A percentile compares a stretch with the other conserved stretches of the same genome.
These are phyloP conservation scores for Vandiemenella viatica DNA, from an alignment of 2,888 invertebrate species.

Conservation along the genomic window DNA sequence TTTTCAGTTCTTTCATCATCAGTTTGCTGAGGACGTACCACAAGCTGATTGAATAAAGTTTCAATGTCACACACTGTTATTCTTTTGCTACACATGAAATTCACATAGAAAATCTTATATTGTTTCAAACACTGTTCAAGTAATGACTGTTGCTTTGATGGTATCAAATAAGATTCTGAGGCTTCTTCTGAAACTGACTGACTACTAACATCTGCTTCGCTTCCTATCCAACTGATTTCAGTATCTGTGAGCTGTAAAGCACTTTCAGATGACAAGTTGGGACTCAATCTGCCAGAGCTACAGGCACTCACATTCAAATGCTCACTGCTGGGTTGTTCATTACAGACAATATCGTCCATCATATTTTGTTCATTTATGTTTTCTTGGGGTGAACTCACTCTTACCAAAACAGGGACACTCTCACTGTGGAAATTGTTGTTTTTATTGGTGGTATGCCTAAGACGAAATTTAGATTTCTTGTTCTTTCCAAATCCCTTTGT, in stretches of 20 bases:
- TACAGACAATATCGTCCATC: neutral
- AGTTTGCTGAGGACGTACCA: constrained; percentile 17
- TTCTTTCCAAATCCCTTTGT: neutral
- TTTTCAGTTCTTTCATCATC: constrained; percentile 14
- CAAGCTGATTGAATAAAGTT: constrained; percentile 16
- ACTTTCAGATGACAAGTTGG: neutral
- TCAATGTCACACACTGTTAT: constrained; percentile 8
- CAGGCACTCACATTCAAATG: neutral
- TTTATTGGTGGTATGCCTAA: neutral
- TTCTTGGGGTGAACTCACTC: neutral
- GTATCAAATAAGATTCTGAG: neutral
- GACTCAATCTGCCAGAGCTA: neutral
- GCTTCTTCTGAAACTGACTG: neutral
- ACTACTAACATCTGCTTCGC: neutral
- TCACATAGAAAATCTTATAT: constrained; percentile 36
- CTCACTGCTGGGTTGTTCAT: neutral
- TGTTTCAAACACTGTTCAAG: constrained; percentile 41
- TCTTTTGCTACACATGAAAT: constrained; percentile 8
- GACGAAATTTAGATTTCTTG: neutral
- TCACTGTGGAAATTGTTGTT: neutral
- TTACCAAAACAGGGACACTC: neutral
- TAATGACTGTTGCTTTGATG: constrained; percentile 15
- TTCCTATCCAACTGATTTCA: no score
- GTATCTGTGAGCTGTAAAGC: neutral
- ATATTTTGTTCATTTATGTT: neutral